Evolutionary conservation across 2,113 vertebrate genomes (phyloP), one percentile per base, ranked within the genome.

Genomic region (Nestor notabilis): DNA sequence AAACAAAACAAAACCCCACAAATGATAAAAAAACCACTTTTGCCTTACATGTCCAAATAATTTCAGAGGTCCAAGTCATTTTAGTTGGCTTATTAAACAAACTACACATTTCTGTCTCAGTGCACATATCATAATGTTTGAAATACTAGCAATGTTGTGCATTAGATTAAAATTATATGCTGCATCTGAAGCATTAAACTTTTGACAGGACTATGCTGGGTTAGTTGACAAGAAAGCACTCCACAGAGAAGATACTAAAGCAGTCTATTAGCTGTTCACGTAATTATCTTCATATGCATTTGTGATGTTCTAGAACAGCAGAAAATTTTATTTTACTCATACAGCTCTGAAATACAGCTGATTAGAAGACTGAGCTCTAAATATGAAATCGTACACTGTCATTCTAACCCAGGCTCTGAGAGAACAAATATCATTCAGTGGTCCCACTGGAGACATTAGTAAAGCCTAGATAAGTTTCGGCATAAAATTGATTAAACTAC

Each of bases 231-330:
- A 69, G 63, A 84, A 89, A 87, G 11, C 27, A 56, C 12, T 89
- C 37, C 31, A 66, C 14, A 52, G 49, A 95, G 61, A 83, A 83
- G 74, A 63, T 29, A 46, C 13, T 83, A 77, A 61, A 86, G 9
- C 28, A 28, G 6, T 61, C 28, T 68, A 65, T 87, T 83, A 90
- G 21, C 71, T 88, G 17, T 82, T 46, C 25, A 94, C 87, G 28
- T 37, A 93, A 86, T 95, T 91, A 74, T 83, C 37, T 55, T 89
- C 68, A 46, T 46, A 93, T 53, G 21, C 17, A 90, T 89, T 91
- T 90, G 5, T 80, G 49, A 72, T 16, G 33, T 80, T 94, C 87
- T 93, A 63, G 85, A 91, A 80, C n/a, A 83, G 41, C 39, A 88
- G 44, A 93, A 83, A 88, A 96, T 53, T 70, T 70, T 47, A 21